Evolutionary conservation across 2,113 vertebrate genomes (phyloP).

Genomic region (Eclectus roratus): DNA sequence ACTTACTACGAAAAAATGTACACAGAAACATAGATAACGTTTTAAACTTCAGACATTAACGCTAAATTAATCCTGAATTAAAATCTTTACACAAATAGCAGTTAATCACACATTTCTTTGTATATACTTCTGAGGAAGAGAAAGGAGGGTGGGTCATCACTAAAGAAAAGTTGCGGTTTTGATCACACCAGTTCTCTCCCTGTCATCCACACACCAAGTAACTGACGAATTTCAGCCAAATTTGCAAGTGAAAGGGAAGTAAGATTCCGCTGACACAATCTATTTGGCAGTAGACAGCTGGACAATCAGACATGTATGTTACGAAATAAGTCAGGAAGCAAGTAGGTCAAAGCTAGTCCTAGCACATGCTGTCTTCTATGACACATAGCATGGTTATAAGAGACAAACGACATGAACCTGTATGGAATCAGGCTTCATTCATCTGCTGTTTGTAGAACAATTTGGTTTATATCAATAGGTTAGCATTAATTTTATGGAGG

Average conservation of each 20-base stretch:
- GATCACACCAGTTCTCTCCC: neutral
- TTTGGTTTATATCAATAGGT: neutral
- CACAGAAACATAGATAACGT: neutral
- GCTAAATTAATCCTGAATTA: neutral
- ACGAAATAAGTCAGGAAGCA: neutral
- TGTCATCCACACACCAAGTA: neutral
- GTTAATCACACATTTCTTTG: neutral
- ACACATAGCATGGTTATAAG: neutral
- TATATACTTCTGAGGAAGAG: neutral
- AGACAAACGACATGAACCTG: neutral
- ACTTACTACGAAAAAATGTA: neutral
- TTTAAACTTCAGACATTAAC: neutral
- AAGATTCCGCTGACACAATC: neutral
- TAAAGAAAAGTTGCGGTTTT: neutral
- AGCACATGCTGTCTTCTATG: neutral
- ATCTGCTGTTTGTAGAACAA: neutral
- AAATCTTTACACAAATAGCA: neutral
- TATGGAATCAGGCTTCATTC: neutral
- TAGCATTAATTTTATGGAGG: neutral
- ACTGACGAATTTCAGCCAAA: neutral
- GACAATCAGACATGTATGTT: neutral
- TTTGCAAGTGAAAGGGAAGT: neutral
- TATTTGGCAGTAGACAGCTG: conserved; percentile 18
- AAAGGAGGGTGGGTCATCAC: neutral
- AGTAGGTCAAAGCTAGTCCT: neutral